Evolutionary conservation across 2,888 invertebrate species (phyloP).

Genomic region (Trissolcus brochymenae): DNA sequence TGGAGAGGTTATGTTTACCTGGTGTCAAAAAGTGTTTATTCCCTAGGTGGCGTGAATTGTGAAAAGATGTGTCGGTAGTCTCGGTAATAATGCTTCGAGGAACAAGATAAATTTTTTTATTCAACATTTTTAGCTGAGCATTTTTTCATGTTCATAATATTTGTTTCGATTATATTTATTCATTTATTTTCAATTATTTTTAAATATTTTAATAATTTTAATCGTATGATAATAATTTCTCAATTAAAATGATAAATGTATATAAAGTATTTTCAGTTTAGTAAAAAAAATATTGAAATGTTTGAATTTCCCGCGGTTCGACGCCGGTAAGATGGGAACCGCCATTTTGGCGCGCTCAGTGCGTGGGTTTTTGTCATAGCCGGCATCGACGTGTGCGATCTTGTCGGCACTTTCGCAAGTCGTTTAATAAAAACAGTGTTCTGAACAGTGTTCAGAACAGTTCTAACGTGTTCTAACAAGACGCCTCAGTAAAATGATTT

Average conservation of each 20-base stretch:
- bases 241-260: background rate
- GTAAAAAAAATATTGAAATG: background rate
- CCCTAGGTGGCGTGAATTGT: background rate
- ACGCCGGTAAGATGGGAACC: too few relatives aligned
- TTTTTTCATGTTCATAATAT: background rate
- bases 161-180: too few relatives aligned
- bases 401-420: too few relatives aligned
- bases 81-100: background rate
- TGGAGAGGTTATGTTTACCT: constrained; percentile 28
- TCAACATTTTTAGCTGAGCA: background rate
- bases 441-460: too few relatives aligned
- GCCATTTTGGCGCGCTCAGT: too few relatives aligned
- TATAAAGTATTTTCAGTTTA: background rate
- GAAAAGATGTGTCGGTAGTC: background rate
- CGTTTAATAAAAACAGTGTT: too few relatives aligned
- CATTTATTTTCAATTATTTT: background rate
- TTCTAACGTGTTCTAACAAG: too few relatives aligned
- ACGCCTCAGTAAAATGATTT: too few relatives aligned
- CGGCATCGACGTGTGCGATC: too few relatives aligned
- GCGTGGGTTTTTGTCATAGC: too few relatives aligned
- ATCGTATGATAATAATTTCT: background rate
- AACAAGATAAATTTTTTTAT: background rate
- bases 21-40: constrained; percentile 9
- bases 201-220: background rate
- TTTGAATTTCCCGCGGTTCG: too few relatives aligned